Percentiles rank a stretch among this genome's conserved stretches.
Conservation (phyloP, 2,888 invertebrate genomes). For the Oxyteleia sp. region DNA sequence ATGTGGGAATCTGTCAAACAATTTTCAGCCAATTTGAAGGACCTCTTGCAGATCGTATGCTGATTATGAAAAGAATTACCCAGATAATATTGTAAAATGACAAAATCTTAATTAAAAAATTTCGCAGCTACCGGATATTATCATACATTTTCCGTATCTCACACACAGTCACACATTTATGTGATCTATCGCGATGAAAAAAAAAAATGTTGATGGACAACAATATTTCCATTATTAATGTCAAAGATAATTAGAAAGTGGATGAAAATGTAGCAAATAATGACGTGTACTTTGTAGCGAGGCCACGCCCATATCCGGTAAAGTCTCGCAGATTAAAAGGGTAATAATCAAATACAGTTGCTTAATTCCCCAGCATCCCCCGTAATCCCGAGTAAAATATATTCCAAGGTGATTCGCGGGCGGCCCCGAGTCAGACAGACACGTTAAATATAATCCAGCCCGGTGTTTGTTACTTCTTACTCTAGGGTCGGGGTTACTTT, state of each 20-base stretch:
- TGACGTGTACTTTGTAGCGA: constrained; percentile 58
- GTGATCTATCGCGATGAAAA: no score
- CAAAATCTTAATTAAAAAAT: no score
- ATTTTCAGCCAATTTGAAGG: no score
- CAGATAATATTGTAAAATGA: no score
- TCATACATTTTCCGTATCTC: no score
- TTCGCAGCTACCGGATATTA: no score
- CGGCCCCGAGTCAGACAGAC: constrained; percentile 72
- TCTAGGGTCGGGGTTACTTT: constrained; percentile 56
- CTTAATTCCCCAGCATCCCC: constrained; percentile 83
- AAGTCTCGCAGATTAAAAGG: constrained; percentile 84
- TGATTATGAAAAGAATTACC: no score
- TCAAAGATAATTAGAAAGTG: constrained; percentile 52
- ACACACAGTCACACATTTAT: no score
- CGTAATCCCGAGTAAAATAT: constrained; percentile 84
- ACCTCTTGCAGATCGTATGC: no score
- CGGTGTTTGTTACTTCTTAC: constrained; percentile 86
- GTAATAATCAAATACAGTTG: constrained; percentile 87
- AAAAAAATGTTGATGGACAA: constrained; percentile 24
- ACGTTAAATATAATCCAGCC: constrained; percentile 85
- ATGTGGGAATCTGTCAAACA: no score
- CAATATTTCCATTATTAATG: constrained; percentile 42
- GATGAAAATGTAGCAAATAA: constrained; percentile 64
- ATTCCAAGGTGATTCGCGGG: constrained; percentile 76
- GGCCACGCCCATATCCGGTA: constrained; percentile 75